Base-by-base conservation (phyloP, 92 coral and sea anemone species). In the Actinostola sp. region DNA sequence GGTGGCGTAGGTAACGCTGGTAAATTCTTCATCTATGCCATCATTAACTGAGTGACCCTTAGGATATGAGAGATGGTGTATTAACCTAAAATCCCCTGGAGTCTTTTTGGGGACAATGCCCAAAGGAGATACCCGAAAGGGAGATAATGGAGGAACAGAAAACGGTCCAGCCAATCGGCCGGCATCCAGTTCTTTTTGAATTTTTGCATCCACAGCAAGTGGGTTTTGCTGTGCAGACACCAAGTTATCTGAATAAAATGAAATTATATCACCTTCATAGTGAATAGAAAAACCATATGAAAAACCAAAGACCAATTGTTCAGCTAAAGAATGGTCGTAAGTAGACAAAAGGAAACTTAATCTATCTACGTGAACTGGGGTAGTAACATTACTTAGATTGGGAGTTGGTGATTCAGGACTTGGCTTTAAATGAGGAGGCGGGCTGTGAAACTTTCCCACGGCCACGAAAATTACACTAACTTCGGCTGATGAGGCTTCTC, bases 11-110 rank as follows among this genome's bases (percentile, higher is more conserved):
- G 41, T 59, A 66, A 66, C 82, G 11, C 63, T 26, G 0, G 82
- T 44, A 30, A 42, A 63, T 28, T 77, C 76, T 24, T 24, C 16
- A 16, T 46, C 34, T 34, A 69, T 70, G 11, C 82, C 82, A 36
- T 82, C 92, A 81, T 81, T 81, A 36, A 86, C 80, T 21, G 92
- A 81, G 17, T 56, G 56, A 8, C 90, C 83, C 26, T 67, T 61
- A 14, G 86, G 90, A 61, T 25, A 86, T 30, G 87, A 75, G 75
- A 86, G 56, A 64, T 86, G 83, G 53, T 86, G 91, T 59, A 86
- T 86, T 17, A 86, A 43, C 39, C 84, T 78, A 63, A 67, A 86
- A 32, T 31, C n/a, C n/a, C n/a, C n/a, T n/a, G n/a, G n/a, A n/a
- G n/a, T n/a, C n/a, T n/a, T n/a, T n/a, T n/a, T n/a, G n/a, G n/a